Evolutionary conservation across 2,888 invertebrate genomes (phyloP).

Genomic region (Heteromurus nitidus): DNA sequence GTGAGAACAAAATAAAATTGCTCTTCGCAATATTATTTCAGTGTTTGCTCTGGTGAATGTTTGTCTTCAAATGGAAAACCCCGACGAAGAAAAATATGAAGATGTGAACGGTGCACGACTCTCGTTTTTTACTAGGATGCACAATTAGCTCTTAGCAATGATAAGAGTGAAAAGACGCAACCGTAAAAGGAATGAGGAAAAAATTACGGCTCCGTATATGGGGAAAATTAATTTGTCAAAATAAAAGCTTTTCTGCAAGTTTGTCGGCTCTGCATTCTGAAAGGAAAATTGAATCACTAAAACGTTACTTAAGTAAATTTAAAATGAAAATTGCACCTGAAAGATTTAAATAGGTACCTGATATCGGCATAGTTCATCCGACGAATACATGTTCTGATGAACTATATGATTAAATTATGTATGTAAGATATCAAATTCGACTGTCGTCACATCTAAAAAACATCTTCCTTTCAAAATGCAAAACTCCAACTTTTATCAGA

Average conservation of each 20-base stretch:
- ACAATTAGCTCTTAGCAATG: too few species aligned
- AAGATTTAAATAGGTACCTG: neutral
- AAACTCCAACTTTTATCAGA: too few species aligned
- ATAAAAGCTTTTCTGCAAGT: neutral
- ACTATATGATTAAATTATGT: too few species aligned
- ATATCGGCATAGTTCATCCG: too few species aligned
- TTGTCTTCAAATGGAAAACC: too few species aligned
- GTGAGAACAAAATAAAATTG: neutral
- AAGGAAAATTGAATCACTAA: neutral
- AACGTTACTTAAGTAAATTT: neutral
- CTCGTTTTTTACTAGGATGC: neutral
- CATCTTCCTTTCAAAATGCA: too few species aligned
- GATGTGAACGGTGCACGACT: too few species aligned
- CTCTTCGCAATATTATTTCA: neutral
- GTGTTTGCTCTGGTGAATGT: neutral
- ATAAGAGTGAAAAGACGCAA: too few species aligned
- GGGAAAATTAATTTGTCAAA: constrained; percentile 3
- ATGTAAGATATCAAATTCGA: too few species aligned
- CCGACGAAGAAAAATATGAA: neutral
- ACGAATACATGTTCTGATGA: too few species aligned
- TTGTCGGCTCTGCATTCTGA: neutral
- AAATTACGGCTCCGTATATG: neutral
- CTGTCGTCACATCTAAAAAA: too few species aligned
- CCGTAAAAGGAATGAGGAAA: neutral
- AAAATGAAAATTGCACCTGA: neutral